These are phyloP conservation scores for Caerostris extrusa DNA, from an alignment of 1,140 invertebrate genomes.

Conservation along the genomic window DNA sequence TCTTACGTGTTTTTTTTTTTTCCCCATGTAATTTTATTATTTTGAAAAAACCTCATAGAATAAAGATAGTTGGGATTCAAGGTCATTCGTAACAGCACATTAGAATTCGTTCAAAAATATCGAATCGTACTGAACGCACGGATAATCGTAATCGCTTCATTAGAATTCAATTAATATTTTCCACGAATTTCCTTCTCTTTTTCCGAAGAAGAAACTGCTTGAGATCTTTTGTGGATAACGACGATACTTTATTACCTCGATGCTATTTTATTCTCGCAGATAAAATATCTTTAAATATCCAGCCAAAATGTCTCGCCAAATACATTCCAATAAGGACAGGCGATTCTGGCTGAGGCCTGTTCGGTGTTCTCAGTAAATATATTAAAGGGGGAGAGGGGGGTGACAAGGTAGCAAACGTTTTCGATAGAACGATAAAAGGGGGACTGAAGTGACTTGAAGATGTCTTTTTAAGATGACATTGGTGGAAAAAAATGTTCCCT, in stretches of 20 bases:
- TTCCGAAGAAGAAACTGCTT: background rate
- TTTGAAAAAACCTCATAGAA: too few species aligned
- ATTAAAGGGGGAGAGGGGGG: background rate
- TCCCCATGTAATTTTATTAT: background rate
- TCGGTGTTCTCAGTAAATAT: constrained; percentile 40
- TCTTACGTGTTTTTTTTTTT: too few species aligned
- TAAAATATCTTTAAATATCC: constrained; percentile 52
- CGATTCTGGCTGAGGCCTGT: background rate
- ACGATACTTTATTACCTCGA: constrained; percentile 19
- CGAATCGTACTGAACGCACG: background rate
- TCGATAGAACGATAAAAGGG: constrained; percentile 29
- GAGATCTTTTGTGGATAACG: constrained; percentile 24
- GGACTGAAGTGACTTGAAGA: constrained; percentile 34
- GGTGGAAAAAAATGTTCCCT: background rate
- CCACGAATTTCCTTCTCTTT: background rate
- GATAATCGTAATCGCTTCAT: background rate
- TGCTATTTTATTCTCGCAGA: constrained; percentile 46
- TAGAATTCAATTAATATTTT: constrained; percentile 47
- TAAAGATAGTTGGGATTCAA: too few species aligned
- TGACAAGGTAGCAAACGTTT: background rate
- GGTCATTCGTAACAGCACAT: too few species aligned
- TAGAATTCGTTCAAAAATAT: background rate
- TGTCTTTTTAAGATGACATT: constrained; percentile 56
- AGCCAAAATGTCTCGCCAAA: background rate
- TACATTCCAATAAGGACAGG: constrained; percentile 19